These are phyloP conservation scores for Creontiades dilutus DNA, from an alignment of 2,888 invertebrate species.

Conservation along the genomic window DNA sequence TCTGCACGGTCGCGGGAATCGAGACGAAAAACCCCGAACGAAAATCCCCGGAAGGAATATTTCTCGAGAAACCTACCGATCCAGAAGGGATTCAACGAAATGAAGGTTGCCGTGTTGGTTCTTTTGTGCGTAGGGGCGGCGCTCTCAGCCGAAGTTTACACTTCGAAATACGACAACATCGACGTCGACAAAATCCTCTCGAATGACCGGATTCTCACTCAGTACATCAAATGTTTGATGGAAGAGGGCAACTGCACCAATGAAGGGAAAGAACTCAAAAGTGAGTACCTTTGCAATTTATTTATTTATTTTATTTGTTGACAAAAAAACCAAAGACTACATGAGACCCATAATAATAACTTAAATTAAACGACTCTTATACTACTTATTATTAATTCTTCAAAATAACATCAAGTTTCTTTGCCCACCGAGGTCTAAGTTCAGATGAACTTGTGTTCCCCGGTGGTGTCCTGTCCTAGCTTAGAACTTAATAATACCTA, in stretches of 20 bases:
- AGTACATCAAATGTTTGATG: constrained; percentile 83
- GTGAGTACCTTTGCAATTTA: constrained; percentile 79
- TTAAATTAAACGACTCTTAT: no score
- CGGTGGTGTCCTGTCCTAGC: no score
- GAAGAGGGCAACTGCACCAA: constrained; percentile 82
- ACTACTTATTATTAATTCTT: no score
- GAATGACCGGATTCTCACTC: constrained; percentile 81
- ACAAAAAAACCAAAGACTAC: no score
- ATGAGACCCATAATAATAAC: no score
- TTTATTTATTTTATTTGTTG: no score
- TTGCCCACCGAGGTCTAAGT: no score
- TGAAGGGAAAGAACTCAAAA: constrained; percentile 82
- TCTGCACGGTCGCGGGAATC: constrained; percentile 5
- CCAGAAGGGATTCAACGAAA: constrained; percentile 35
- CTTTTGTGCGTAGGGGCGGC: constrained; percentile 63
- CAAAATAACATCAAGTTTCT: no score
- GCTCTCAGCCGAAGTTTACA: constrained; percentile 77
- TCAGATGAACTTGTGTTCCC: no score
- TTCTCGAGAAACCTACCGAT: not conserved
- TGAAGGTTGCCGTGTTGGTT: constrained; percentile 69
- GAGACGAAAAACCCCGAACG: not conserved
- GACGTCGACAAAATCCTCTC: constrained; percentile 82
- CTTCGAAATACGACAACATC: constrained; percentile 81
- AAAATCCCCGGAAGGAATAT: not conserved
- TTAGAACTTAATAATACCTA: no score